phyloP scores from a whole-genome alignment of 1,140 invertebrate species.

The Manduca sexta region DNA sequence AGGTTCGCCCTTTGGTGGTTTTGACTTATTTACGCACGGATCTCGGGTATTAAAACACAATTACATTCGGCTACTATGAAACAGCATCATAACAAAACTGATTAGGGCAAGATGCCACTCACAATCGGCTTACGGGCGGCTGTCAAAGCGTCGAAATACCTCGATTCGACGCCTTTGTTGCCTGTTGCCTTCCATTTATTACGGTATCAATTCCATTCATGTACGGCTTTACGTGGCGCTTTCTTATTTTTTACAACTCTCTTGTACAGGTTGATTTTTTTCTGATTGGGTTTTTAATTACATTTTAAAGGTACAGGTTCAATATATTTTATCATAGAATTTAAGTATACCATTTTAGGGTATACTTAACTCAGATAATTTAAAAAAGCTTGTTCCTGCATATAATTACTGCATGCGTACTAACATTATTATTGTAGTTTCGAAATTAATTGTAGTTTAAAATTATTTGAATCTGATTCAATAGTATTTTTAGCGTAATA shows the following conservation, averaged over 20 bases:
- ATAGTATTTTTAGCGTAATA: no score
- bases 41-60: conserved; percentile 3
- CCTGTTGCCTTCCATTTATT: conserved; percentile 40
- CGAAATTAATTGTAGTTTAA: no score
- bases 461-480: no score
- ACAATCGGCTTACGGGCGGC: conserved; percentile 38
- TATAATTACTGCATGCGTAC: no score
- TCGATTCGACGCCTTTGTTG: conserved; percentile 28
- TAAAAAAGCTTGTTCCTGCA: no score
- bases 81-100: conserved; percentile 29
- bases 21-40: no score
- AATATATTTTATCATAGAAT: background rate
- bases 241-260: conserved; percentile 25
- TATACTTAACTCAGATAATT: no score
- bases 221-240: conserved; percentile 36
- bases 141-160: conserved; percentile 21
- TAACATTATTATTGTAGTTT: background rate
- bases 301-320: background rate
- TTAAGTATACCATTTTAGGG: no score
- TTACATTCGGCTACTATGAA: background rate
- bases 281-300: background rate
- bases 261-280: conserved; percentile 19
- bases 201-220: conserved; percentile 48
- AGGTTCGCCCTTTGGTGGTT: no score
- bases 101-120: conserved; percentile 28